Percentiles rank a stretch among this genome's conserved stretches.
These are phyloP conservation scores for Aphelocoma coerulescens DNA, from an alignment of 2,113 vertebrate genomes.

Conservation along the genomic window DNA sequence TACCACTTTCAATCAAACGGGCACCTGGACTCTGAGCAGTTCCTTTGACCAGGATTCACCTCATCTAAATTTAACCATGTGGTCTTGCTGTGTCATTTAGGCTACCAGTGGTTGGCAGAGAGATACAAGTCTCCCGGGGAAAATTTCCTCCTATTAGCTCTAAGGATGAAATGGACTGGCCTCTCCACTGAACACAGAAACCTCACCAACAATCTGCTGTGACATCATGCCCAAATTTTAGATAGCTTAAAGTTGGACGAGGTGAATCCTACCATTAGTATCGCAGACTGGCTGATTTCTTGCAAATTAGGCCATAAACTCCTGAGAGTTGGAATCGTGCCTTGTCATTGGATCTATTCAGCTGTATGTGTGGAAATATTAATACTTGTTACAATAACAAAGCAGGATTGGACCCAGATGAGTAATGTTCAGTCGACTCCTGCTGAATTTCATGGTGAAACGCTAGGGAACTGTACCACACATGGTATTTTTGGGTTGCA, in stretches of 20 bases:
- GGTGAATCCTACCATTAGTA: not conserved
- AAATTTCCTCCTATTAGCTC: not conserved
- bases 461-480: not conserved
- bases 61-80: not conserved
- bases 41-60: not conserved
- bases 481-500: not conserved
- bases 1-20: not conserved
- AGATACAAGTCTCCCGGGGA: not conserved
- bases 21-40: not conserved
- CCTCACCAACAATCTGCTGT: not conserved
- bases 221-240: not conserved
- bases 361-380: not conserved
- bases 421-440: not conserved
- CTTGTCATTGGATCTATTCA: not conserved
- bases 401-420: not conserved
- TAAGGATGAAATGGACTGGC: not conserved
- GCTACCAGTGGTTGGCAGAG: not conserved
- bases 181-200: not conserved
- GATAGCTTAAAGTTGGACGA: not conserved
- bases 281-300: not conserved
- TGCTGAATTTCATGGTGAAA: not conserved
- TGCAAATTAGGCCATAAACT: not conserved
- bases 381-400: not conserved
- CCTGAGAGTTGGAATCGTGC: not conserved
- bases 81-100: not conserved